Base-by-base conservation (phyloP, 2,797 vertebrate species). In the Onychomys arenicola region DNA sequence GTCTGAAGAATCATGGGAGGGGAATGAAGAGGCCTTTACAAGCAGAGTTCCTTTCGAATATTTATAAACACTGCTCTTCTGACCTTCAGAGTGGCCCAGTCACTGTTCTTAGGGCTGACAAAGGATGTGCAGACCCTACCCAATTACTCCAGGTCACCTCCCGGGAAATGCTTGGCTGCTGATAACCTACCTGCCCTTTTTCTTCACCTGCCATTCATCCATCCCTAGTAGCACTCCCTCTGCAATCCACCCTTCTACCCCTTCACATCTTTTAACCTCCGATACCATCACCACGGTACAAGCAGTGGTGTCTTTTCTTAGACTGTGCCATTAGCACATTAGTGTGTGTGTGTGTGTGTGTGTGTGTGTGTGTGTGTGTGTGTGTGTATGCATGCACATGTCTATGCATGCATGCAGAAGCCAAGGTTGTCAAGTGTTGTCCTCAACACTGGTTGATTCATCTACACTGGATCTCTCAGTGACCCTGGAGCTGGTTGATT, bases 1-100 rank as follows among this genome's bases (percentile, higher is more conserved):
- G 89, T 85, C 94, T 95, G 73, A 86, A 93, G 49, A 86, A 65
- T 88, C 59, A 84, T 77, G 65, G 75, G 52, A 71, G 37, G 69
- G 61, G 77, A 25, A 40, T 65, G 19, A 80, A 23, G 37, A 9
- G 37, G 32, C 69, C 73, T 95, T 89, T 67, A 43, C 19, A 67
- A 94, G 3, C 29, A 37, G 29, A 85, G 25, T 29, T 46, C 52
- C 37, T 27, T 2, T 55, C 59, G 32, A 9, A 23, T 84, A 67
- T 87, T 93, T 71, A 84, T 57, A 65, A 65, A 90, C 27, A 59
- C 37, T 82, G 63, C 49, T 71, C 6, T 52, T 91, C 25, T 49
- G 37, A 3, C 40, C 46, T 71, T 52, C 23, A 19, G 19, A 80
- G 76, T n/a, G 46, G 40, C 3, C 80, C 4, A 4, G 52, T 57